These are phyloP conservation scores for Beroe forskalii DNA, from an alignment of 37 sponge, comb jelly and placozoan species.

Conservation along the genomic window DNA sequence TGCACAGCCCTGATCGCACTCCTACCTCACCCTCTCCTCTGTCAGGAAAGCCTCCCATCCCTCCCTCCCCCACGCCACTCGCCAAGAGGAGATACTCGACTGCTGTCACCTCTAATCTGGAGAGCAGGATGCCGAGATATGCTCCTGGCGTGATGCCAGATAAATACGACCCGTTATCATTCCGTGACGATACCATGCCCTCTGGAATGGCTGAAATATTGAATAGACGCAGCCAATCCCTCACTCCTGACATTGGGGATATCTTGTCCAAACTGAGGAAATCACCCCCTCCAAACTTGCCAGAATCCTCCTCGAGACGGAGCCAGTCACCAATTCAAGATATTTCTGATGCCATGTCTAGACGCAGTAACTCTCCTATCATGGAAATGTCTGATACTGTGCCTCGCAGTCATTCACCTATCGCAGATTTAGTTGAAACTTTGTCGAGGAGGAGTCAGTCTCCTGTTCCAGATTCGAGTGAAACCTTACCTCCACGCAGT, in stretches of 20 bases:
- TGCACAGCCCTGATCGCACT: neutral
- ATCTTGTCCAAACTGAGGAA: neutral
- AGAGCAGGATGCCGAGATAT: conserved; percentile 36
- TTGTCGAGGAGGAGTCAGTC: neutral
- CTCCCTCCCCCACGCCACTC: neutral
- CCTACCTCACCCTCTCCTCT: neutral
- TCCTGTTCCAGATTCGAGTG: neutral
- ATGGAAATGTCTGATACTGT: neutral
- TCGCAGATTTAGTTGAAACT: neutral
- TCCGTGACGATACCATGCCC: neutral
- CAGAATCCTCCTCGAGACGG: neutral
- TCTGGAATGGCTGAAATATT: neutral
- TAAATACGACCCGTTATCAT: neutral
- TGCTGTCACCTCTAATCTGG: neutral
- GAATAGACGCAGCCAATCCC: neutral
- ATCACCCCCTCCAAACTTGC: neutral
- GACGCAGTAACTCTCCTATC: neutral
- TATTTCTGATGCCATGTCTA: neutral
- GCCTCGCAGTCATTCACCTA: neutral
- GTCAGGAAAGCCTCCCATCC: conserved; percentile 5
- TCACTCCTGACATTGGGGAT: neutral
- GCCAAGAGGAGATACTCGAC: neutral
- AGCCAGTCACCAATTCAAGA: neutral
- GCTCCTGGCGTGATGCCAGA: conserved; percentile 53
- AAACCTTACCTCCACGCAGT: neutral